Conservation (phyloP, 1,140 invertebrate genomes). For the Diplogasteroides magnus region DNA sequence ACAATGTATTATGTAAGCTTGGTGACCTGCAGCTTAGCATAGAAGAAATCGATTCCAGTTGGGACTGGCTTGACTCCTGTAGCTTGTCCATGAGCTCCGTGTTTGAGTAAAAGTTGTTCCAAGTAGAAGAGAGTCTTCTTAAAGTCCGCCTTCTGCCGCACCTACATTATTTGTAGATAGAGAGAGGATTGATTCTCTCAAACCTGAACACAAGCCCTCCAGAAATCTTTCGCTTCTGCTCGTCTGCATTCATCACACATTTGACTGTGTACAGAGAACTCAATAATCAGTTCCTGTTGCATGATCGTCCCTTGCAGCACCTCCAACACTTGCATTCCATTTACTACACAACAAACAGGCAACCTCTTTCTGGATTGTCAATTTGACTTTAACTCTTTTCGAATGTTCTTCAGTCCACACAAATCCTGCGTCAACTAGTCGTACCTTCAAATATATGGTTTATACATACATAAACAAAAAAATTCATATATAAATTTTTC, state of each 20-base stretch:
- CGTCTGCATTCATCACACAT: conserved; percentile 97
- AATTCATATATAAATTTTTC: neutral
- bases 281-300: conserved; percentile 86
- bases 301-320: conserved; percentile 62
- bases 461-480: neutral
- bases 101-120: conserved; percentile 92
- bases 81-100: conserved; percentile 69
- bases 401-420: conserved; percentile 99
- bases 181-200: neutral
- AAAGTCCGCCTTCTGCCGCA: conserved; percentile 70
- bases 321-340: neutral
- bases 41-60: conserved; percentile 94
- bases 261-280: conserved; percentile 81
- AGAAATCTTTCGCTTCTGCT: conserved; percentile 92
- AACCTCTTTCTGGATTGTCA: conserved; percentile 87
- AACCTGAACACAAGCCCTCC: conserved; percentile 75
- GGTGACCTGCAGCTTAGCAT: conserved; percentile 66
- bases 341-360: neutral
- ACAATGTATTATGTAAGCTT: neutral
- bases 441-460: conserved; percentile 37
- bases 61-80: conserved; percentile 86
- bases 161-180: neutral
- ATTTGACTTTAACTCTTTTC: conserved; percentile 89
- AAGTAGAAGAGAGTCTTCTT: conserved; percentile 98
- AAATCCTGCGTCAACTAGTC: conserved; percentile 86